These are phyloP conservation scores for Samia ricini DNA, from an alignment of 1,140 invertebrate species.

Conservation along the genomic window DNA sequence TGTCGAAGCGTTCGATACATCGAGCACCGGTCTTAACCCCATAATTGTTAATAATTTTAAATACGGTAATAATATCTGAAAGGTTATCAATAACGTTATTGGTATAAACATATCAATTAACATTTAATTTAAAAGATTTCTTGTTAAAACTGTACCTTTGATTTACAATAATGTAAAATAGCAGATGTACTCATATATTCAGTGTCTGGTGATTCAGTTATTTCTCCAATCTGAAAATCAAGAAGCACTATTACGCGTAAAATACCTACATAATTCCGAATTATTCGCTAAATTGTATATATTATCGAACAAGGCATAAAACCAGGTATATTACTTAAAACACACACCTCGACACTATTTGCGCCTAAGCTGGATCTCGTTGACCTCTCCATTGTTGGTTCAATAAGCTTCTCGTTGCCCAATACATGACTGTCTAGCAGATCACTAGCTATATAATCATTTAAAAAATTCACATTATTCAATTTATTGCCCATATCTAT, in stretches of 20 bases:
- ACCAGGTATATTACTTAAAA: background rate
- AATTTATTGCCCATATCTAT: conserved; percentile 67
- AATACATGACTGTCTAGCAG: conserved; percentile 70
- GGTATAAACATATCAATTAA: background rate
- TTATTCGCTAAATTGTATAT: background rate
- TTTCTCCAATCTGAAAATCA: conserved; percentile 80
- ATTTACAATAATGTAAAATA: conserved; percentile 87
- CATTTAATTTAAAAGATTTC: background rate
- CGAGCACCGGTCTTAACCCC: conserved; percentile 84
- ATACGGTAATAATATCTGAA: conserved; percentile 85
- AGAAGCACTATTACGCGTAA: too few species aligned
- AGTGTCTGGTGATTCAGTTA: conserved; percentile 81
- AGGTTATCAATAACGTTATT: conserved; percentile 14
- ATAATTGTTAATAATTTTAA: conserved; percentile 84
- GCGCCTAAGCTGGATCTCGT: conserved; percentile 62
- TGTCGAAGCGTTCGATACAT: conserved; percentile 78
- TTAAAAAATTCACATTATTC: conserved; percentile 60
- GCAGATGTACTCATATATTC: conserved; percentile 85
- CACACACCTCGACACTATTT: conserved; percentile 73
- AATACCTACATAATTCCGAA: background rate
- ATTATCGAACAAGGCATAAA: background rate
- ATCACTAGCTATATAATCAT: conserved; percentile 66
- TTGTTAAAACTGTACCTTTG: conserved; percentile 76
- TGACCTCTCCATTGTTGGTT: conserved; percentile 61
- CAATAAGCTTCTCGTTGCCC: conserved; percentile 57